A percentile compares a stretch with the other conserved stretches of the same genome.
Conservation (phyloP, 1,140 invertebrate species). For the Bombus confusus region DNA sequence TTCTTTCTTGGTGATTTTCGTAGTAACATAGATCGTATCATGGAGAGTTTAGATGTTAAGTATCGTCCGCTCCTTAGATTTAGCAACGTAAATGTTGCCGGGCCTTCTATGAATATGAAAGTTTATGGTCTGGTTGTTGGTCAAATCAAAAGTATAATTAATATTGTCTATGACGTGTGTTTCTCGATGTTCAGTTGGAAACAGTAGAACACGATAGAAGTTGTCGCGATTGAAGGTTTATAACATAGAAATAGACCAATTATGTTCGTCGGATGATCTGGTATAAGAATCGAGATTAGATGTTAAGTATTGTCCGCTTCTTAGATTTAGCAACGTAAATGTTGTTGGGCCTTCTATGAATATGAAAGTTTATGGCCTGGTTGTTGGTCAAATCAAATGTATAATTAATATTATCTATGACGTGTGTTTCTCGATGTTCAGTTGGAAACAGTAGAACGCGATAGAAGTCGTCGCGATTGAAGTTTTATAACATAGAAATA, state of each 20-base stretch:
- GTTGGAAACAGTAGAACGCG: too few species aligned
- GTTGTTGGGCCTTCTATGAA: neutral
- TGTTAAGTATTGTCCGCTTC: neutral
- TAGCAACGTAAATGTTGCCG: neutral
- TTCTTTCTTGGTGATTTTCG: neutral
- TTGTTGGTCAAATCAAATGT: neutral
- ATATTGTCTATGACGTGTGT: too few species aligned
- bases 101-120: neutral
- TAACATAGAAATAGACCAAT: too few species aligned
- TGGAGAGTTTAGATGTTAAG: neutral
- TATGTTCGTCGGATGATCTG: too few species aligned
- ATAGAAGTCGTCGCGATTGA: too few species aligned
- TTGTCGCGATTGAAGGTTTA: too few species aligned
- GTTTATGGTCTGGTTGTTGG: too few species aligned
- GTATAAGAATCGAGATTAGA: too few species aligned
- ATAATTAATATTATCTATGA: neutral
- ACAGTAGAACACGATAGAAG: too few species aligned
- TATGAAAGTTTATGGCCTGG: neutral
- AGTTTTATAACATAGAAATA: too few species aligned
- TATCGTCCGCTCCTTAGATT: neutral
- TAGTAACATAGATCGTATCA: neutral
- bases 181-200: too few species aligned
- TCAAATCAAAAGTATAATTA: neutral
- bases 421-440: too few species aligned
- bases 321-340: neutral